These are phyloP conservation scores for Spisula subtruncata DNA, from an alignment of 2,888 invertebrate genomes.

Conservation along the genomic window DNA sequence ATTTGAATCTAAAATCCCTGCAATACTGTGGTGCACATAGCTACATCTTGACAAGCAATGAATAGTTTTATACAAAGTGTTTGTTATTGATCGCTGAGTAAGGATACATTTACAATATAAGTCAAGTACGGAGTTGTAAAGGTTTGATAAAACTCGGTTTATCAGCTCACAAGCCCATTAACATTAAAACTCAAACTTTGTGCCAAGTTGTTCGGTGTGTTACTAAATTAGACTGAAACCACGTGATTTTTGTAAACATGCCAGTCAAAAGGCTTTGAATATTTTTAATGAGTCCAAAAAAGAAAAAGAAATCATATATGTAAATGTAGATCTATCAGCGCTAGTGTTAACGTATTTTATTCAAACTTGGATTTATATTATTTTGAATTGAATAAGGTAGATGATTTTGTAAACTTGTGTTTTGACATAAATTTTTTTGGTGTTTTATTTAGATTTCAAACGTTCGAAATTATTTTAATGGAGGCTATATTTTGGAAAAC, in stretches of 20 bases:
- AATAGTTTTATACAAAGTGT: not conserved
- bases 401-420: not conserved
- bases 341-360: not conserved
- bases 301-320: not conserved
- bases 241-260: conserved; percentile 7
- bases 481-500: not conserved
- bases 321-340: not conserved
- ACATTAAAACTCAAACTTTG: not conserved
- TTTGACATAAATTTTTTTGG: not conserved
- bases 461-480: not conserved
- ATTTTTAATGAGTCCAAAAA: not conserved
- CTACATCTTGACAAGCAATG: not conserved
- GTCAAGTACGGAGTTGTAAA: not conserved
- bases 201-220: not conserved
- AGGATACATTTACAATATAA: not conserved
- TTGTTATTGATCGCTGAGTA: not conserved
- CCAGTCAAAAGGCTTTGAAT: not conserved
- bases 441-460: not conserved
- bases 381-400: not conserved
- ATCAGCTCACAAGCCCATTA: not conserved
- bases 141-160: conserved; percentile 20
- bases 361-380: not conserved
- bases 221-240: not conserved
- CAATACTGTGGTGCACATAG: not conserved
- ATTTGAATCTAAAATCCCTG: not conserved